Percentiles rank a stretch among this genome's conserved stretches.
Conservation (phyloP, 2,797 vertebrate genomes). For the Gymnoscopelus microlampas region DNA sequence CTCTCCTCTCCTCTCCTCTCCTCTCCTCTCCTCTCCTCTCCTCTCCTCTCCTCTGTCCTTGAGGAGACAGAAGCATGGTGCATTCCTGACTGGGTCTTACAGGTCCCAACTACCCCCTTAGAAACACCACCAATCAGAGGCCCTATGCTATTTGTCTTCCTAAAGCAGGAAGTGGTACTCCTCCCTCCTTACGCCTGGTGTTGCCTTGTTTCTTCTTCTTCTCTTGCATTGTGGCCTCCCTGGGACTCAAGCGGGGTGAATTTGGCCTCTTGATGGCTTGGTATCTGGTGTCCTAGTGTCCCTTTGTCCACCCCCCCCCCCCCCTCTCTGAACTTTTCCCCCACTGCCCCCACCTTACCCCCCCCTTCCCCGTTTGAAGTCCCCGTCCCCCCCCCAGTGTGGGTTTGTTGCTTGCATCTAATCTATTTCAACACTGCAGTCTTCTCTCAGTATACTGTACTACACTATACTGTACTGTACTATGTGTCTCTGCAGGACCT, state of each 20-base stretch:
- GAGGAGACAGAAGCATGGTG: constrained; percentile 84
- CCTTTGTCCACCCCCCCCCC: constrained; percentile 20
- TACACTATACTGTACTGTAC: constrained; percentile 62
- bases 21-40: constrained; percentile 9
- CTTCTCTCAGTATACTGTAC: constrained; percentile 41
- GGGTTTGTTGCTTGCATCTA: constrained; percentile 85
- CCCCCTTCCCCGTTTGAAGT: constrained; percentile 72
- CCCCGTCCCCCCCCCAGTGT: constrained; percentile 71
- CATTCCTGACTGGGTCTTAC: constrained; percentile 82
- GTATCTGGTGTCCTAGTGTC: constrained; percentile 53
- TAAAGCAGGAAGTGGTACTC: constrained; percentile 70
- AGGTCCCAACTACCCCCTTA: constrained; percentile 58
- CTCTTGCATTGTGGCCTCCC: constrained; percentile 75
- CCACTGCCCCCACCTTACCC: constrained; percentile 39
- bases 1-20: constrained; percentile 26
- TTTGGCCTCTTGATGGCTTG: constrained; percentile 67
- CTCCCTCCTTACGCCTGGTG: constrained; percentile 58
- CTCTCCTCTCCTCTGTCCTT: constrained; percentile 48
- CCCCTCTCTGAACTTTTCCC: not conserved
- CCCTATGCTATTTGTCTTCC: constrained; percentile 58
- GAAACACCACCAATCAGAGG: constrained; percentile 62
- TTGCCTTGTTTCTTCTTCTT: constrained; percentile 72
- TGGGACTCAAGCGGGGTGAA: constrained; percentile 67
- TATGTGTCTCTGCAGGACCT: constrained; percentile 80
- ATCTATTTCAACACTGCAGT: constrained; percentile 74